phyloP scores from a whole-genome alignment of 2,113 vertebrate genomes.

The Dasypus novemcinctus region DNA sequence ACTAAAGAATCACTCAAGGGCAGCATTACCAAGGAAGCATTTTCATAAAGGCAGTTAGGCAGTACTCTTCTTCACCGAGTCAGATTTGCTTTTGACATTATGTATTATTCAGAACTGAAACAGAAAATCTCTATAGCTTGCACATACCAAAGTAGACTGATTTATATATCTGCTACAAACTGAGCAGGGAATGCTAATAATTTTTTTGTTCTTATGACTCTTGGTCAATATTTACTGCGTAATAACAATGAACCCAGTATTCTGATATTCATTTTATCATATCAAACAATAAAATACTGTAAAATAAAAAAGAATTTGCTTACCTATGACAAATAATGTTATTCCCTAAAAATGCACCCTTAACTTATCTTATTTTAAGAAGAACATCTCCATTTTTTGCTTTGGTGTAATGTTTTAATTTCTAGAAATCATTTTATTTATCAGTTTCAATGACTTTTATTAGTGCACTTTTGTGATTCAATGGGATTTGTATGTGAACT shows the following conservation, averaged over 20 bases:
- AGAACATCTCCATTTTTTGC: neutral
- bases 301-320: neutral
- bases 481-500: neutral
- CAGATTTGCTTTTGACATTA: neutral
- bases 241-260: neutral
- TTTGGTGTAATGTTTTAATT: neutral
- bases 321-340: neutral
- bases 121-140: neutral
- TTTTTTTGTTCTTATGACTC: neutral
- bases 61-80: neutral
- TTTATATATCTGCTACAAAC: neutral
- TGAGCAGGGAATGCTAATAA: neutral
- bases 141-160: neutral
- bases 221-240: neutral
- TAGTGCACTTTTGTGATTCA: neutral
- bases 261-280: neutral
- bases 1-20: rapidly evolving
- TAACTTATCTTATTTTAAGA: neutral
- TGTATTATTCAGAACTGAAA: neutral
- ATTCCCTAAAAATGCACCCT: neutral
- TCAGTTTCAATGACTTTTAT: neutral
- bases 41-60: neutral
- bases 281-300: neutral
- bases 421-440: neutral
- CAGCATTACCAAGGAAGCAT: neutral